Conservation (phyloP, 2,888 invertebrate species). For the Aradus depressus region DNA sequence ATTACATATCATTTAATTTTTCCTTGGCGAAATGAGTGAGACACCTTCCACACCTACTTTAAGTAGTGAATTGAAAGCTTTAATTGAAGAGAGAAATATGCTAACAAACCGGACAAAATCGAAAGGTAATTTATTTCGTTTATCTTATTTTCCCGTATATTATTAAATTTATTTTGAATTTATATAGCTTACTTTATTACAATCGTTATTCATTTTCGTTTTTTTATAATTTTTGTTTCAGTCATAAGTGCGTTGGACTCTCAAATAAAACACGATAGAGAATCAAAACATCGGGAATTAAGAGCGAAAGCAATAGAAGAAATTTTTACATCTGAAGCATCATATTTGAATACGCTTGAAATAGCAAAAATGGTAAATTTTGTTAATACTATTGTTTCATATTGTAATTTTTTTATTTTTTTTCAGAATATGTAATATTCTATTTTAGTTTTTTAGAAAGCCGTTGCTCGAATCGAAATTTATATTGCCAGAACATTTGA, state of each 20-base stretch:
- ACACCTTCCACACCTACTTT: constrained; percentile 32
- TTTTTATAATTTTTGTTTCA: constrained; percentile 30
- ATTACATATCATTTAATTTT: too few species aligned
- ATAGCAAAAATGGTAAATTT: constrained; percentile 46
- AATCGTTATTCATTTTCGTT: neutral
- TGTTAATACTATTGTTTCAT: neutral
- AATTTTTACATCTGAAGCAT: constrained; percentile 56
- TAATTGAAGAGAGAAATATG: constrained; percentile 49
- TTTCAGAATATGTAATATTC: neutral
- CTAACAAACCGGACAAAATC: constrained; percentile 48
- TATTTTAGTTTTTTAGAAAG: constrained; percentile 44
- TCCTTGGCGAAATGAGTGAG: constrained; percentile 11
- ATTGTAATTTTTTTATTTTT: neutral
- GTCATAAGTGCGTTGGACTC: constrained; percentile 47
- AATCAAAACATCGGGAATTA: constrained; percentile 34
- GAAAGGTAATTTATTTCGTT: constrained; percentile 39
- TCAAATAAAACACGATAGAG: constrained; percentile 36
- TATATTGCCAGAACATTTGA: constrained; percentile 41
- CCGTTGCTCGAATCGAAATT: constrained; percentile 45
- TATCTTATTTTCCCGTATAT: neutral
- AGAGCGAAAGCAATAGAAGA: constrained; percentile 52
- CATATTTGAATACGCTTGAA: constrained; percentile 56
- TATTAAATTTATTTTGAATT: neutral
- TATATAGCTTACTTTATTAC: constrained; percentile 8
- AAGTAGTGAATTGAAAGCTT: constrained; percentile 48